phyloP scores from a whole-genome alignment of 2,888 invertebrate species.

The Zonitis immaculata region DNA sequence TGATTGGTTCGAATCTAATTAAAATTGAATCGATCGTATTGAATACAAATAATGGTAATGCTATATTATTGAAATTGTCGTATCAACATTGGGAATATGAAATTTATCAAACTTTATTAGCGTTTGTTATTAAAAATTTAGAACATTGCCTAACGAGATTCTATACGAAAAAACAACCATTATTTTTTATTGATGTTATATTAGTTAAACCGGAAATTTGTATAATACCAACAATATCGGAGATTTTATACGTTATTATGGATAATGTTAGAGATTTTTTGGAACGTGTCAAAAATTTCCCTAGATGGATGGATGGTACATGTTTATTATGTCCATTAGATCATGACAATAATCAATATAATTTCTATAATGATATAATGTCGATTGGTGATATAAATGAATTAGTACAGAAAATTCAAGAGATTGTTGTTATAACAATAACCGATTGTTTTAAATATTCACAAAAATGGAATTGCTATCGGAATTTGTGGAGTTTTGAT shows the following conservation, averaged over 20 bases:
- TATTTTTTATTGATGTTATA: slow-evolving; percentile 77
- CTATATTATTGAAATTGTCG: slow-evolving; percentile 68
- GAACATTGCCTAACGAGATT: slow-evolving; percentile 59
- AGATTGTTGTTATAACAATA: no score
- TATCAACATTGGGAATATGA: slow-evolving; percentile 80
- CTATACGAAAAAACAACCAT: slow-evolving; percentile 50
- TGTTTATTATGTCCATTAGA: slow-evolving; percentile 70
- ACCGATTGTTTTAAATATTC: no score
- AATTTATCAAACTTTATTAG: slow-evolving; percentile 64
- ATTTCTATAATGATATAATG: slow-evolving; percentile 75
- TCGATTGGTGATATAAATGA: slow-evolving; percentile 67
- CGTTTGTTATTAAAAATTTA: slow-evolving; percentile 66
- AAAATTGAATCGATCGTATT: slow-evolving; percentile 83
- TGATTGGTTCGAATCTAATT: slow-evolving; percentile 74
- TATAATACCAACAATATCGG: slow-evolving; percentile 68
- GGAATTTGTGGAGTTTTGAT: slow-evolving; percentile 72
- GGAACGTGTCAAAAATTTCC: slow-evolving; percentile 67
- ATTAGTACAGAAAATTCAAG: slow-evolving; percentile 61
- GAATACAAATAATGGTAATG: slow-evolving; percentile 71
- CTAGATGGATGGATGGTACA: slow-evolving; percentile 81
- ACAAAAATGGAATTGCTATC: slow-evolving; percentile 67
- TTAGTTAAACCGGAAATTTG: slow-evolving; percentile 72
- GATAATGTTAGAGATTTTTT: slow-evolving; percentile 72
- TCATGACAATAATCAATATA: slow-evolving; percentile 61
- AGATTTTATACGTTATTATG: slow-evolving; percentile 73